These are phyloP conservation scores for Mythimna ferrago DNA, from an alignment of 2,888 invertebrate species.

Conservation along the genomic window DNA sequence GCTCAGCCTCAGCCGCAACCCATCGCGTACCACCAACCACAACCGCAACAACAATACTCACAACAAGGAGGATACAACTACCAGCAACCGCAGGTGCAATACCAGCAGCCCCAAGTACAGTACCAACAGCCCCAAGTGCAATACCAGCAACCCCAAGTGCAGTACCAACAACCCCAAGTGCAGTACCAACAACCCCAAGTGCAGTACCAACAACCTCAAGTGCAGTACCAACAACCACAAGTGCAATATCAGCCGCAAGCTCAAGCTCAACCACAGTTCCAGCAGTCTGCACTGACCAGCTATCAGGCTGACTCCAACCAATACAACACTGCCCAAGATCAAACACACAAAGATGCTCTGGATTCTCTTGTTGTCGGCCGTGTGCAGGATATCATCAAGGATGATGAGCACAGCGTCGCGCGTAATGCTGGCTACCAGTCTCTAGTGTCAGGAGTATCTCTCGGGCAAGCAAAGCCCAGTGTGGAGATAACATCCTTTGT, in stretches of 20 bases:
- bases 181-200: slow-evolving; percentile 35
- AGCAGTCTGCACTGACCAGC: slow-evolving; percentile 71
- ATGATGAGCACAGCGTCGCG: slow-evolving; percentile 84
- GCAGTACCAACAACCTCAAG: slow-evolving; percentile 59
- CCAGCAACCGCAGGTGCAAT: slow-evolving; percentile 61
- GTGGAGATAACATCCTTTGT: slow-evolving; percentile 85
- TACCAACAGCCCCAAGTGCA: slow-evolving; percentile 61
- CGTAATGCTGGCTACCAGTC: slow-evolving; percentile 82
- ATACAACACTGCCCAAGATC: slow-evolving; percentile 73
- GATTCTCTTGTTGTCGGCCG: slow-evolving; percentile 81
- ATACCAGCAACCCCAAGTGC: slow-evolving; percentile 25
- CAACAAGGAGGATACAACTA: slow-evolving; percentile 61
- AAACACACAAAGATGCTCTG: slow-evolving; percentile 77
- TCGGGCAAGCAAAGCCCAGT: slow-evolving; percentile 84
- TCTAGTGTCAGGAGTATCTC: slow-evolving; percentile 83
- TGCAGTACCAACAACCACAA: slow-evolving; percentile 54
- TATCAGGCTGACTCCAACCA: slow-evolving; percentile 84
- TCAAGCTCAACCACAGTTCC: slow-evolving; percentile 21
- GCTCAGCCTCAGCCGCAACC: slow-evolving; percentile 53
- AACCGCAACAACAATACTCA: slow-evolving; percentile 41
- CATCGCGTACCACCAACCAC: slow-evolving; percentile 43
- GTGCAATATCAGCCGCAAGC: slow-evolving; percentile 32
- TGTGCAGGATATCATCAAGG: slow-evolving; percentile 83
- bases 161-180: slow-evolving; percentile 31
- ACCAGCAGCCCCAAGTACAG: slow-evolving; percentile 59